Conservation (phyloP, 2,797 vertebrate genomes). For the Otus scops region DNA sequence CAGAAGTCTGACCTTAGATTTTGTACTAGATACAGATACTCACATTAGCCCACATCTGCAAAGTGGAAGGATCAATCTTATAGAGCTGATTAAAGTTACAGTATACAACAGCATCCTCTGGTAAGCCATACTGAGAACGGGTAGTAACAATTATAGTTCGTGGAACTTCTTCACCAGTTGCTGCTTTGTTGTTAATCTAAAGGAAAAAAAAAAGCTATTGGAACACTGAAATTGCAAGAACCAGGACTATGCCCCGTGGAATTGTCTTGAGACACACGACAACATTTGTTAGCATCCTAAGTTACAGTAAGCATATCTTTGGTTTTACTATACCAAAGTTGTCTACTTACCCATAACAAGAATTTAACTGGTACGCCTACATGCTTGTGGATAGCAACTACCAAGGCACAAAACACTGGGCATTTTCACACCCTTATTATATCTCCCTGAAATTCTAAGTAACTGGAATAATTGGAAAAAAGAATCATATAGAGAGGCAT, state of each 20-base stretch:
- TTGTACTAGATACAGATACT: slow-evolving; percentile 43
- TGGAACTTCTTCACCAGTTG: slow-evolving; percentile 96
- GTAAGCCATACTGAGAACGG: slow-evolving; percentile 97
- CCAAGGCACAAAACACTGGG: background rate
- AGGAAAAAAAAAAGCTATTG: background rate
- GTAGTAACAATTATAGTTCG: slow-evolving; percentile 97
- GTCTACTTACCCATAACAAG: background rate
- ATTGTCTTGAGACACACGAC: background rate
- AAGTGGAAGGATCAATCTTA: slow-evolving; percentile 96
- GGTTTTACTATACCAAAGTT: background rate
- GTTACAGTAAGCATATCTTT: background rate
- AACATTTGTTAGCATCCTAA: background rate
- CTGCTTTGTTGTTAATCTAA: slow-evolving; percentile 98
- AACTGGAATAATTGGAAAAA: slow-evolving; percentile 2
- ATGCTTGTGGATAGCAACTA: background rate
- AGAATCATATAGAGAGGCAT: background rate
- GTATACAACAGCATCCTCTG: slow-evolving; percentile 97
- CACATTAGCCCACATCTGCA: slow-evolving; percentile 99
- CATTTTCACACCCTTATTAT: background rate
- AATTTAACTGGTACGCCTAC: background rate
- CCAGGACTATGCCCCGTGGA: background rate
- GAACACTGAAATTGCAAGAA: background rate
- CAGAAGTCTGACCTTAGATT: background rate
- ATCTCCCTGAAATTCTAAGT: slow-evolving; percentile 4
- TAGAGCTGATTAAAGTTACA: slow-evolving; percentile 99